phyloP scores from a whole-genome alignment of 1,140 invertebrate genomes.

The Drosophila insularis region DNA sequence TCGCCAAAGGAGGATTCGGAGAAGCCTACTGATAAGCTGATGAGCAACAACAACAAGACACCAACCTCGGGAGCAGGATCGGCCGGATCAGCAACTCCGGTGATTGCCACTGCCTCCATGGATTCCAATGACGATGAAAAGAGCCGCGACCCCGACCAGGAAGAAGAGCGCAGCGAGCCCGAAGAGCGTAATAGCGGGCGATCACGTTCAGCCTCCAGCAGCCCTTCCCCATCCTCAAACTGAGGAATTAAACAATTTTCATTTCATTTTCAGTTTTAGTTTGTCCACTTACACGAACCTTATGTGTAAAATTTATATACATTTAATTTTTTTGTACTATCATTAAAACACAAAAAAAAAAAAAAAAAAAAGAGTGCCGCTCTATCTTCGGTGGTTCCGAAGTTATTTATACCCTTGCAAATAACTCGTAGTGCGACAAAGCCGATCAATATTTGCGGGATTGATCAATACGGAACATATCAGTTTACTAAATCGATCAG shows the following conservation, averaged over 20 bases:
- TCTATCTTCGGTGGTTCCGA: background rate
- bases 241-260: conserved; percentile 30
- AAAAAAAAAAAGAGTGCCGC: background rate
- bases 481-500: too few relatives aligned
- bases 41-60: conserved; percentile 52
- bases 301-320: conserved; percentile 28
- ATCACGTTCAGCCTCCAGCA: conserved; percentile 61
- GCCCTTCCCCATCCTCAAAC: conserved; percentile 72
- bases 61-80: conserved; percentile 9
- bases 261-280: conserved; percentile 25
- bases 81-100: conserved; percentile 7
- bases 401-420: conserved; percentile 35
- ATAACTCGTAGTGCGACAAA: background rate
- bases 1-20: conserved; percentile 75
- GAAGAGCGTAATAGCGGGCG: conserved; percentile 61
- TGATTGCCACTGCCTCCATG: conserved; percentile 1
- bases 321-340: conserved; percentile 58
- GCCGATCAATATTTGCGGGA: background rate
- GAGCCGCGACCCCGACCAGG: conserved; percentile 55
- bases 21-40: conserved; percentile 17
- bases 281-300: conserved; percentile 21
- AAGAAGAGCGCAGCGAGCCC: conserved; percentile 63
- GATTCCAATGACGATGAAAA: conserved; percentile 62
- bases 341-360: background rate
- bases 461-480: too few relatives aligned